These are phyloP conservation scores for Celastrina argiolus DNA, from an alignment of 2,888 invertebrate species.

Conservation along the genomic window DNA sequence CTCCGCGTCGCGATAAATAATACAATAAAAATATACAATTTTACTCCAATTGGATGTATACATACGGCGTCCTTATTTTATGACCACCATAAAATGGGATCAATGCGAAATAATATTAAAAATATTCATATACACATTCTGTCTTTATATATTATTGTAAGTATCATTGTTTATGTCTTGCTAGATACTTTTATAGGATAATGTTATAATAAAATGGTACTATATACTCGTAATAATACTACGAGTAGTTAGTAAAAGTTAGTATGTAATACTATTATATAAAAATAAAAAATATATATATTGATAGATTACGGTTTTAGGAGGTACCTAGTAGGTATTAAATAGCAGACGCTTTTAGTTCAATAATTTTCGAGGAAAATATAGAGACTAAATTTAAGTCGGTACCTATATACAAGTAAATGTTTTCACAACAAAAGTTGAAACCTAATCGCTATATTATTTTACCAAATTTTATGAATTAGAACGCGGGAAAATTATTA, in stretches of 20 bases:
- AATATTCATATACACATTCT: constrained; percentile 12
- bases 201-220: background rate
- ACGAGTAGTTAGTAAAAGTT: too few relatives aligned
- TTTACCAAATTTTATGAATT: background rate
- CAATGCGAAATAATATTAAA: constrained; percentile 2
- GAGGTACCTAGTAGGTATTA: background rate
- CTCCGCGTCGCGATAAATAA: constrained; percentile 63
- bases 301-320: too few relatives aligned
- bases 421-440: background rate
- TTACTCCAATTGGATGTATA: constrained; percentile 59
- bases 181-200: background rate
- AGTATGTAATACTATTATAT: too few relatives aligned
- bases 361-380: background rate
- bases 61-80: constrained; percentile 32
- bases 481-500: constrained; percentile 12
- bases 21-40: constrained; percentile 70
- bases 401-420: background rate
- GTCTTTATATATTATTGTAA: background rate
- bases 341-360: too few relatives aligned
- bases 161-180: background rate
- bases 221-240: too few relatives aligned
- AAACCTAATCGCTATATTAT: background rate
- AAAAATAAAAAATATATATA: too few relatives aligned
- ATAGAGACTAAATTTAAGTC: too few relatives aligned
- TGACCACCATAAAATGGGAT: constrained; percentile 11